Evolutionary conservation across 2,113 vertebrate species (phyloP), one percentile per base, ranked within the genome.

Genomic region (Ceyx margarethae): DNA sequence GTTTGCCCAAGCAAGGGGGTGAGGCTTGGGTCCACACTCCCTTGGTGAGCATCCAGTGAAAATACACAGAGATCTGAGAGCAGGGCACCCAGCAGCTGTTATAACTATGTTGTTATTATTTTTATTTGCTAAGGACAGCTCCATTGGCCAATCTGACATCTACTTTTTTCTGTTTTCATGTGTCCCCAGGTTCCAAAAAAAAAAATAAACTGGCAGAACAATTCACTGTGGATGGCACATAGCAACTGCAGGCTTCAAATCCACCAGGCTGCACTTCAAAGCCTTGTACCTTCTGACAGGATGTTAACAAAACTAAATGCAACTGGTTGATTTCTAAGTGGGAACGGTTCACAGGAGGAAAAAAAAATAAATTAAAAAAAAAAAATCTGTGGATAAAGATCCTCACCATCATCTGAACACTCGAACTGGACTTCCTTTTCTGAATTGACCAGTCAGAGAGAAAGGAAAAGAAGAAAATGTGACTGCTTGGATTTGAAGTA

Each of bases 341-440:
- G 95, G 95, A 97, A 90, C 8, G 40, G 94, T 95, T 96, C 92
- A 94, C 58, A 94, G 89, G 93, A 97, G 95, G 89, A 22, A 73
- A 97, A 96, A 96, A 95, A 94, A 21, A 20, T 46, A 19, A 76
- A 96, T 96, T 96, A 95, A 94, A 26, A 51, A 96, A 7, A 21
- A 25, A 96, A 96, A 94, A 94, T 95, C 97, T 97, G 95, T 97
- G 92, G 96, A 96, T 89, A 97, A 97, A 97, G 92, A 93, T 97
- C 97, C 97, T 98, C 98, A 98, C 97, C 98, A 97, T 97, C 97
- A 97, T 97, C 93, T 97, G 97, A 97, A 98, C 97, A 97, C 98
- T 97, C 91, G 95, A 97, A 97, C 97, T 98, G 95, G 97, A 98
- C 94, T 98, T 98, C 97, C 97, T 98, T 98, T 98, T 98, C 98